Base-by-base conservation (phyloP, 2,113 vertebrate species). In the Ciconia boyciana region DNA sequence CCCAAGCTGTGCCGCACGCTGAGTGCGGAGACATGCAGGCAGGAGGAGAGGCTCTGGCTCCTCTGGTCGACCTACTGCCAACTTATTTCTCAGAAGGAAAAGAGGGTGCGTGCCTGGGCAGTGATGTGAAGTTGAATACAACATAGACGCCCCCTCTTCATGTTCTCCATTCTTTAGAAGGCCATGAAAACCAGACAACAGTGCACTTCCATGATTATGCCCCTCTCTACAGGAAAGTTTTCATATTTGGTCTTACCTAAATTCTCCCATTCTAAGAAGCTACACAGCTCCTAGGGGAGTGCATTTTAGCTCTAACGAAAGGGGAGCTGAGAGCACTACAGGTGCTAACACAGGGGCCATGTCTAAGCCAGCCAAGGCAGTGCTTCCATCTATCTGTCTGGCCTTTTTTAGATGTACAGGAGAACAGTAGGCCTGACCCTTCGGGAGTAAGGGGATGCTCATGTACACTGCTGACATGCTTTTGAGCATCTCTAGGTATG, bases 401-500 rank as follows among this genome's bases (percentile, higher is more conserved):
- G 29, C 13, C 41, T 52, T 76, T 68, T 74, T 21, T 6, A 31
- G 43, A 58, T 24, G 2, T 22, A 28, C 8, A 68, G 10, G 17
- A 55, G 41, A 25, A 49, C 28, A 66, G 34, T 0, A 72, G 29
- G 13, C 46, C 26, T 1, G 7, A 72, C 44, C 49, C 13, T 55
- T 20, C 0, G 0, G 41, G 32, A 51, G 22, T 19, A 79, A 66
- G 31, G 7, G 13, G 11, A 54, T 57, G 19, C 26, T 51, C 39
- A 36, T 4, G 6, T 10, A 51, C 28, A 17, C 8, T 13, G 28
- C 6, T 90, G 24, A 39, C 52, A 66, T 0, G 1, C 7, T 62
- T 91, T 49, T 58, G 17, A 95, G 16, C 29, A 78, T 58, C 43
- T 69, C 61, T 55, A 70, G 12, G 24, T 60, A 58, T 12, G 34